Evolutionary conservation across 2,113 vertebrate species (phyloP).

Genomic region (Sorex araneus): DNA sequence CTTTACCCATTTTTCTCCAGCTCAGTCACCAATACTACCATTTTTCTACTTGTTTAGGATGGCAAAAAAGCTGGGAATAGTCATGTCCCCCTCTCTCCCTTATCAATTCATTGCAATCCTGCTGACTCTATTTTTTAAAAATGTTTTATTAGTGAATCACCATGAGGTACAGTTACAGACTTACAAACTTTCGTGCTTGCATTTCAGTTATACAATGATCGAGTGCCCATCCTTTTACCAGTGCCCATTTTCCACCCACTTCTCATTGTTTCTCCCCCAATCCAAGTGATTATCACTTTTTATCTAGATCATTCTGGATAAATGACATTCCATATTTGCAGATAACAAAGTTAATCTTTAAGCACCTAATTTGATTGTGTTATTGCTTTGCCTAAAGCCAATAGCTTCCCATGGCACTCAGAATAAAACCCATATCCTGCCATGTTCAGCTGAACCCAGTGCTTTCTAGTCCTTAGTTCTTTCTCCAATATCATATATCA

Average conservation of each 20-base stretch:
- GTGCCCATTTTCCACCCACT: too few species aligned
- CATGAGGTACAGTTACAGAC: too few species aligned
- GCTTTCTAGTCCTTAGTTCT: fast-evolving
- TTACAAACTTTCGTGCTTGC: too few species aligned
- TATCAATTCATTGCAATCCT: background rate
- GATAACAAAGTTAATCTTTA: background rate
- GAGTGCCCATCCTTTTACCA: too few species aligned
- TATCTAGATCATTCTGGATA: background rate
- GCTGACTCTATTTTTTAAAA: too few species aligned
- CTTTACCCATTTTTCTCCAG: background rate
- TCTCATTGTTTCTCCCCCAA: background rate
- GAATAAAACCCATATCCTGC: background rate
- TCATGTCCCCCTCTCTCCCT: too few species aligned
- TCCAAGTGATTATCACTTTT: background rate
- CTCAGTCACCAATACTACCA: background rate
- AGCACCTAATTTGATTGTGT: background rate
- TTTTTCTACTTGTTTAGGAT: too few species aligned
- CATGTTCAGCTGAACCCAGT: background rate
- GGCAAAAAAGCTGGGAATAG: too few species aligned
- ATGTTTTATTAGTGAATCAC: too few species aligned
- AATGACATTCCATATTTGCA: background rate
- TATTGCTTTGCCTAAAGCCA: background rate
- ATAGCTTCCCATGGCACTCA: background rate
- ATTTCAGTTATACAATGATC: too few species aligned
- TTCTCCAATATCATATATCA: background rate